These are phyloP conservation scores for Diacarnus erythraeanus DNA, from an alignment of 37 sponge, comb jelly and placozoan genomes.

Conservation along the genomic window DNA sequence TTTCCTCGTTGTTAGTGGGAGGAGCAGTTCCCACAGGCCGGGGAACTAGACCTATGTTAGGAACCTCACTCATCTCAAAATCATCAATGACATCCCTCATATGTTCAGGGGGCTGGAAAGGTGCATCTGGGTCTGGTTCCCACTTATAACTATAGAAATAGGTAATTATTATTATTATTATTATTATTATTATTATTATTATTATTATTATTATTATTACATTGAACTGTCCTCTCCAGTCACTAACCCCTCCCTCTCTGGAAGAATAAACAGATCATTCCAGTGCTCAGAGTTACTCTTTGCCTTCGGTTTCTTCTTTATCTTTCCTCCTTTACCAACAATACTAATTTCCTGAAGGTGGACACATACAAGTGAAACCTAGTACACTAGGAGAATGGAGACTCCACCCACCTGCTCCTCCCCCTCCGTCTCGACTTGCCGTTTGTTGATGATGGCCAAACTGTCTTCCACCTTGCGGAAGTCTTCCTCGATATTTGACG, in stretches of 20 bases:
- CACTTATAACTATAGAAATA: background rate
- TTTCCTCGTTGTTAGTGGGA: background rate
- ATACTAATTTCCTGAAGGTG: background rate
- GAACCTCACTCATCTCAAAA: constrained; percentile 40
- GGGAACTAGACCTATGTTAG: constrained; percentile 27
- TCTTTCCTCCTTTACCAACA: background rate
- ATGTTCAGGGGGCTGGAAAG: constrained; percentile 39
- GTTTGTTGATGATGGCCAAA: constrained; percentile 18
- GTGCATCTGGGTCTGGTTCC: constrained; percentile 24
- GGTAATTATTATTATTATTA: too few species aligned
- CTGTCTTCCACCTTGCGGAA: constrained; percentile 14
- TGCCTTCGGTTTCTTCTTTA: background rate
- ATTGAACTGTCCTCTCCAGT: too few species aligned
- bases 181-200: too few species aligned
- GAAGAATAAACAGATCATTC: constrained; percentile 19
- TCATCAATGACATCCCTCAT: constrained; percentile 19
- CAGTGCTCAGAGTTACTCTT: background rate
- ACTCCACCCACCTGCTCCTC: constrained; percentile 5
- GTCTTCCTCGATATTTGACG: constrained; percentile 15
- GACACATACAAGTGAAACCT: background rate
- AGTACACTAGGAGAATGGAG: background rate
- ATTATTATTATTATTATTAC: too few species aligned
- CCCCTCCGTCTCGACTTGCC: background rate
- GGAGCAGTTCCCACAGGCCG: background rate
- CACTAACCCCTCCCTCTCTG: constrained; percentile 22